These are phyloP conservation scores for Ips nitidus DNA, from an alignment of 1,140 invertebrate genomes.

Conservation along the genomic window DNA sequence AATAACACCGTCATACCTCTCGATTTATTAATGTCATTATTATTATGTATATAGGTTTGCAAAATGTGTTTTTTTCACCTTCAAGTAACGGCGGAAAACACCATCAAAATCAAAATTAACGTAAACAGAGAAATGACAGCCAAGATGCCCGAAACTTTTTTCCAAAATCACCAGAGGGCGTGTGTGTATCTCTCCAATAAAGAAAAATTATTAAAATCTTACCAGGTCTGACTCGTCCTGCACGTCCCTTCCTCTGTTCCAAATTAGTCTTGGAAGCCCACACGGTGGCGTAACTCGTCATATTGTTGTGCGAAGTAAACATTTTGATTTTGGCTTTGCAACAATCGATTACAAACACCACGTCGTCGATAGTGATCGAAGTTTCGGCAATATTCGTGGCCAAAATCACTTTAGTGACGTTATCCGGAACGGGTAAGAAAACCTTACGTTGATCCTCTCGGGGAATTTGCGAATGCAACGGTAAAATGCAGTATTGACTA, in stretches of 20 bases:
- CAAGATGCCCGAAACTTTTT: too few species aligned
- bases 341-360: constrained; percentile 94
- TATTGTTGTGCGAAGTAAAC: constrained; percentile 94
- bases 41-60: too few species aligned
- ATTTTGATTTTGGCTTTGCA: constrained; percentile 95
- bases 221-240: constrained; percentile 84
- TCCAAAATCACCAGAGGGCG: too few species aligned
- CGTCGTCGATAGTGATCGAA: constrained; percentile 95
- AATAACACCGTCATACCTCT: too few species aligned
- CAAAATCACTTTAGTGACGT: constrained; percentile 80
- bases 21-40: too few species aligned
- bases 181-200: too few species aligned
- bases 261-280: constrained; percentile 92
- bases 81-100: too few species aligned
- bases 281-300: constrained; percentile 92
- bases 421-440: constrained; percentile 73
- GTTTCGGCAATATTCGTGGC: constrained; percentile 93
- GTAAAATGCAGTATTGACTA: constrained; percentile 69
- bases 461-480: constrained; percentile 88
- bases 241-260: constrained; percentile 86
- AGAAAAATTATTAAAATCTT: not conserved
- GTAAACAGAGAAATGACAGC: too few species aligned
- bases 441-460: constrained; percentile 87
- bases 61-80: too few species aligned
- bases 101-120: too few species aligned